Percentiles rank a stretch among this genome's conserved stretches.
phyloP scores from a whole-genome alignment of 2,888 invertebrate genomes.

The Lymantria monacha region DNA sequence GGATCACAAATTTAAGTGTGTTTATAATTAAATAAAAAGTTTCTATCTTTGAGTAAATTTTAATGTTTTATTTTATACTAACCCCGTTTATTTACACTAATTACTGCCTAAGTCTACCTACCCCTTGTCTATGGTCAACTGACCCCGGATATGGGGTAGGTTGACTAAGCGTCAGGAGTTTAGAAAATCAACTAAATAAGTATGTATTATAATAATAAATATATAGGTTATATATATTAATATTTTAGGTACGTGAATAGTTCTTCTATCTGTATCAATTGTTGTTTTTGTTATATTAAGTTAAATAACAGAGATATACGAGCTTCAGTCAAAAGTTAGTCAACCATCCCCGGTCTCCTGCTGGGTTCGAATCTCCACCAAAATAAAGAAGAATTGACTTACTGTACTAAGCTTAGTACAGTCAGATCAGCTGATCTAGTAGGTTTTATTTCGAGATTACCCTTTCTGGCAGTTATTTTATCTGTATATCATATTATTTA shows the following conservation, averaged over 20 bases:
- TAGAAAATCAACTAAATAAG: conserved; percentile 1
- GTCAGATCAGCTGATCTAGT: too few species aligned
- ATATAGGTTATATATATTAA: conserved; percentile 4
- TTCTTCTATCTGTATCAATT: conserved; percentile 3
- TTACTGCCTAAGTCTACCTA: too few species aligned
- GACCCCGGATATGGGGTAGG: conserved; percentile 9
- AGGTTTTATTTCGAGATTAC: too few species aligned
- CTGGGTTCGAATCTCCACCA: too few species aligned
- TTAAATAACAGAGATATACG: conserved; percentile 3
- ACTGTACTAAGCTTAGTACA: too few species aligned
- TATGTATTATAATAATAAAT: conserved; percentile 6
- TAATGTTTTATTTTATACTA: conserved; percentile 6
- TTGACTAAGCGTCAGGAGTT: conserved; percentile 8
- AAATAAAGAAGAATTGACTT: too few species aligned
- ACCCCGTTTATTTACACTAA: conserved; percentile 5
- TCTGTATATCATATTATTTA: too few species aligned
- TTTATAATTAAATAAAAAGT: conserved; percentile 8
- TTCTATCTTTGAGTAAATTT: conserved; percentile 6
- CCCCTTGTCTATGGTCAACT: not conserved
- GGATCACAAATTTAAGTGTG: conserved; percentile 1
- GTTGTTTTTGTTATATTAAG: not conserved
- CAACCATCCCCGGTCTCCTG: conserved; percentile 8
- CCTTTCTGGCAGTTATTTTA: too few species aligned
- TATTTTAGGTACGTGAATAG: conserved; percentile 1
- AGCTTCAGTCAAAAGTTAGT: conserved; percentile 1